Evolutionary conservation across 2,888 invertebrate genomes (phyloP).

Genomic region (Stenodema calcarata): DNA sequence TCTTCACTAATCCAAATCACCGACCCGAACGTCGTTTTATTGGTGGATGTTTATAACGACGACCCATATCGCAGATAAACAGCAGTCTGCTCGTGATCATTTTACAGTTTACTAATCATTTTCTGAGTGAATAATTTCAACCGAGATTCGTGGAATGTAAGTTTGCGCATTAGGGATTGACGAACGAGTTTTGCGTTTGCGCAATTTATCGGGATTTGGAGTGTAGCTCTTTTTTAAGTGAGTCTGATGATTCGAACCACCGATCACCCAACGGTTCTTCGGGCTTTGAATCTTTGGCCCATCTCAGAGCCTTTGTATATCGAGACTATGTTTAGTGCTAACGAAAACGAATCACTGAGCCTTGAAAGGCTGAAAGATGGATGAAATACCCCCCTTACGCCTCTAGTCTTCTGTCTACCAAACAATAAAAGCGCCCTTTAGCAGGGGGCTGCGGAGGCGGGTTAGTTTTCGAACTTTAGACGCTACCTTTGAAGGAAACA

Average conservation of each 20-base stretch:
- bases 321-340: slow-evolving; percentile 19
- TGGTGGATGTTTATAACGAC: no score
- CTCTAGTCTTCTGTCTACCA: neutral
- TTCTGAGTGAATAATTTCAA: no score
- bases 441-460: neutral
- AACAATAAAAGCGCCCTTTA: slow-evolving; percentile 33
- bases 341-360: slow-evolving; percentile 42
- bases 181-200: neutral
- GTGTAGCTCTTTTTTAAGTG: neutral
- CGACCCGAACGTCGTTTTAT: no score
- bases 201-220: neutral
- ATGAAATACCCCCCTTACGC: neutral
- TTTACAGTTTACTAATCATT: no score
- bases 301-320: slow-evolving; percentile 3
- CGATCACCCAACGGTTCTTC: neutral
- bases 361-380: slow-evolving; percentile 31
- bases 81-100: no score
- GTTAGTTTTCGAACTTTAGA: slow-evolving; percentile 46
- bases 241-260: neutral
- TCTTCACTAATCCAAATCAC: no score
- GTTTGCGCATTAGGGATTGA: neutral
- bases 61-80: no score
- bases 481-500: slow-evolving; percentile 45
- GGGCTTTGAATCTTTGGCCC: neutral
- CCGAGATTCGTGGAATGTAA: neutral